phyloP scores from a whole-genome alignment of 2,888 invertebrate genomes.

The Microctonus aethiopoides region DNA sequence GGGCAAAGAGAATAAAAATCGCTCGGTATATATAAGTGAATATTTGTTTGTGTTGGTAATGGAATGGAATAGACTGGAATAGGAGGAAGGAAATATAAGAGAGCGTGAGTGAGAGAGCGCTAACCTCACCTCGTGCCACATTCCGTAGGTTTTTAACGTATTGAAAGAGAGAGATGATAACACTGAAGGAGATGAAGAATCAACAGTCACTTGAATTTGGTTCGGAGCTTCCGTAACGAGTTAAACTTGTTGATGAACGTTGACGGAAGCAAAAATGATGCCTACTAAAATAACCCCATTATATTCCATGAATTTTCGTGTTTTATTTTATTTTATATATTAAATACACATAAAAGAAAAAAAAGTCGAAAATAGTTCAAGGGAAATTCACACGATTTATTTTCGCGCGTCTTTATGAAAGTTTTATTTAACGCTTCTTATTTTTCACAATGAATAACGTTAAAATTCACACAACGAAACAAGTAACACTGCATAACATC shows the following conservation, averaged over 20 bases:
- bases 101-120: slow-evolving; percentile 43
- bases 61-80: slow-evolving; percentile 1
- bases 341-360: background rate
- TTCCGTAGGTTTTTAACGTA: slow-evolving; percentile 57
- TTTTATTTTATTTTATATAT: background rate
- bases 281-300: background rate
- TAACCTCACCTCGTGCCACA: slow-evolving; percentile 66
- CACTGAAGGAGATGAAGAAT: slow-evolving; percentile 35
- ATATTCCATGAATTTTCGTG: background rate
- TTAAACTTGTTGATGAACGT: background rate
- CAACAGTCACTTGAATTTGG: slow-evolving; percentile 5
- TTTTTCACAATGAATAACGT: background rate
- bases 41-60: background rate
- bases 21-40: background rate
- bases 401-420: slow-evolving; percentile 7
- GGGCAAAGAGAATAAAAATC: background rate
- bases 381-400: slow-evolving; percentile 35
- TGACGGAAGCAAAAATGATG: background rate
- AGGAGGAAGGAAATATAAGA: slow-evolving; percentile 21
- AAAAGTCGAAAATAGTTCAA: background rate
- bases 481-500: background rate
- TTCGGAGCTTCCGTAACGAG: background rate
- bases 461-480: background rate
- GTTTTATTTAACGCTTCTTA: slow-evolving; percentile 31
- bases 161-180: slow-evolving; percentile 41